Evolutionary conservation across 2,113 vertebrate genomes (phyloP).

Genomic region (Enhydra lutris): DNA sequence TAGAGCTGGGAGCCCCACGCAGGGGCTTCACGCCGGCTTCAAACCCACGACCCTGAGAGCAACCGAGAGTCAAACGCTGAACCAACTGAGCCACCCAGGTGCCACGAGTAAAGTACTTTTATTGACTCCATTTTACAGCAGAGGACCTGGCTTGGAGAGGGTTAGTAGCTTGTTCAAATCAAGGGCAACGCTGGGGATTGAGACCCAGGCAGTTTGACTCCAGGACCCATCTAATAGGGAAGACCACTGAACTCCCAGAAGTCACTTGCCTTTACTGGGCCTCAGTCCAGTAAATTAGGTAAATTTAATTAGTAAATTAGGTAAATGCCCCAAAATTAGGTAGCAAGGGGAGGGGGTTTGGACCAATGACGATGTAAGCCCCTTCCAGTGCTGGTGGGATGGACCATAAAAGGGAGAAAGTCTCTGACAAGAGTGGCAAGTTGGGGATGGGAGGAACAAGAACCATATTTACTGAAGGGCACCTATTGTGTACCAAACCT

Average conservation of each 20-base stretch:
- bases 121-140: background rate
- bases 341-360: background rate
- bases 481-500: background rate
- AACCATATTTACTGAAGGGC: background rate
- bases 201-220: background rate
- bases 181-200: background rate
- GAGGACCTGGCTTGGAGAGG: background rate
- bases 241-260: background rate
- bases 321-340: background rate
- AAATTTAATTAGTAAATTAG: too few species aligned
- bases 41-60: background rate
- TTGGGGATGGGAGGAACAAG: background rate
- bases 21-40: background rate
- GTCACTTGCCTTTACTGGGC: background rate
- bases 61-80: background rate
- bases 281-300: too few species aligned
- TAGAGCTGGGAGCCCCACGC: fast-evolving
- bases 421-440: background rate
- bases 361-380: background rate
- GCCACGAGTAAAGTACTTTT: background rate
- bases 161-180: background rate
- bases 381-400: background rate
- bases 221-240: background rate
- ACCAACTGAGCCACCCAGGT: background rate
- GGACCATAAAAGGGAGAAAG: background rate